Percentiles rank a stretch among this genome's conserved stretches.
Evolutionary conservation across 2,797 vertebrate species (phyloP).

Genomic region (Astyanax mexicanus): DNA sequence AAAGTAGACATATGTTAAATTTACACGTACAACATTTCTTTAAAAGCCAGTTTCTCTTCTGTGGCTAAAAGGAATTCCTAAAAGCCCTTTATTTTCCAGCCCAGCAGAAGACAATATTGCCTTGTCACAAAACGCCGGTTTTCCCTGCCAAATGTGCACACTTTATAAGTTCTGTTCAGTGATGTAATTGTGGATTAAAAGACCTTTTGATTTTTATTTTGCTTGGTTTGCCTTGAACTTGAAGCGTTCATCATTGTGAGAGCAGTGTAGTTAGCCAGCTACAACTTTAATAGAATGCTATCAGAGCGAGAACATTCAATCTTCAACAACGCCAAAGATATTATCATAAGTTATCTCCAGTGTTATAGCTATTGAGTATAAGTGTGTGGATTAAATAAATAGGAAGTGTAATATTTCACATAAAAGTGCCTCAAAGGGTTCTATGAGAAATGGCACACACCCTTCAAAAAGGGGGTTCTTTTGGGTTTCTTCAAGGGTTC

Average conservation of each 20-base stretch:
- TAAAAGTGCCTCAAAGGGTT: no score
- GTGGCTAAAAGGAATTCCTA: constrained; percentile 14
- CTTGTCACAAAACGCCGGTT: constrained; percentile 36
- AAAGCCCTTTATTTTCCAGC: constrained; percentile 30
- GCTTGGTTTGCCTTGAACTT: constrained; percentile 28
- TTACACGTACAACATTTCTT: background rate
- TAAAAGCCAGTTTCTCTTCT: constrained; percentile 3
- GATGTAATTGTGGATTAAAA: constrained; percentile 66
- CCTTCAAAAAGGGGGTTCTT: no score
- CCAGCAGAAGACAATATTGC: constrained; percentile 34
- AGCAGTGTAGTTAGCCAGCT: constrained; percentile 23
- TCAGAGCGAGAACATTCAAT: constrained; percentile 2
- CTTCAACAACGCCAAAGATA: background rate
- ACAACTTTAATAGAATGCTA: constrained; percentile 16
- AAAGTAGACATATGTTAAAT: background rate
- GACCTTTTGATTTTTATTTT: constrained; percentile 48
- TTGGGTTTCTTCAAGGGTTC: no score
- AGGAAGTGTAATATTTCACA: background rate
- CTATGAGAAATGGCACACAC: background rate
- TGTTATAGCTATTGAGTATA: background rate
- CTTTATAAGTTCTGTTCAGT: constrained; percentile 57
- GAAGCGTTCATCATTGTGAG: constrained; percentile 1
- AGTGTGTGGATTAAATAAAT: background rate
- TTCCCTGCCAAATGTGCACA: constrained; percentile 43
- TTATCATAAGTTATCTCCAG: background rate